Evolutionary conservation across 1,140 invertebrate genomes (phyloP).

Genomic region (Eubasilissa regina): DNA sequence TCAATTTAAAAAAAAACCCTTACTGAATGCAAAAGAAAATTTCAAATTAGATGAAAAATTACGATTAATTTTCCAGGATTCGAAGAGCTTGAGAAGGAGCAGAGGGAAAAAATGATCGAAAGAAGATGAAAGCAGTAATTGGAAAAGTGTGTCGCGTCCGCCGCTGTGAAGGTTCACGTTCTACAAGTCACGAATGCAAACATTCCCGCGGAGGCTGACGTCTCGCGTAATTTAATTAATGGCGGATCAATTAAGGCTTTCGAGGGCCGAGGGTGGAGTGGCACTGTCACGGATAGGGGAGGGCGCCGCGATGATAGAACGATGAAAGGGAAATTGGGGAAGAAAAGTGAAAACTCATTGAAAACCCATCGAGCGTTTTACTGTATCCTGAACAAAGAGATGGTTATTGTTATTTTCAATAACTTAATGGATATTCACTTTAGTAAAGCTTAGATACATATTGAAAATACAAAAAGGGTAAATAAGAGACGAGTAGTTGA

Average conservation of each 20-base stretch:
- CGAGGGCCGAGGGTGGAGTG: conserved; percentile 1
- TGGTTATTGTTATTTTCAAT: too few relatives aligned
- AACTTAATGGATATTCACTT: too few relatives aligned
- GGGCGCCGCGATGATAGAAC: not conserved
- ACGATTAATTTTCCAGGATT: not conserved
- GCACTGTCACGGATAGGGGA: conserved; percentile 13
- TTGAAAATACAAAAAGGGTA: too few relatives aligned
- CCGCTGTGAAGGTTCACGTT: not conserved
- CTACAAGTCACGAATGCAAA: conserved; percentile 4
- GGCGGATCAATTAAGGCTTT: conserved; percentile 50
- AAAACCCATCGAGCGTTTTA: not conserved
- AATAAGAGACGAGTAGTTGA: too few relatives aligned
- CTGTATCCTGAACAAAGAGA: too few relatives aligned
- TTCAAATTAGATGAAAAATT: not conserved
- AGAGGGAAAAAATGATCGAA: not conserved
- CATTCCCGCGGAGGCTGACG: conserved; percentile 44
- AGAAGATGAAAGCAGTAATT: not conserved
- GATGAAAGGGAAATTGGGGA: not conserved
- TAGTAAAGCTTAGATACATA: too few relatives aligned
- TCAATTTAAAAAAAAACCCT: not conserved
- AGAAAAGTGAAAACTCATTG: conserved; percentile 4
- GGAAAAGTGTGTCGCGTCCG: not conserved
- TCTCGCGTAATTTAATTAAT: conserved; percentile 54
- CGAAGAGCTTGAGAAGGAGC: not conserved
- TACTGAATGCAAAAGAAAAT: not conserved